Evolutionary conservation across 2,113 vertebrate species (phyloP), one percentile per base, ranked within the genome.

Genomic region (Sapayoa aenigma): DNA sequence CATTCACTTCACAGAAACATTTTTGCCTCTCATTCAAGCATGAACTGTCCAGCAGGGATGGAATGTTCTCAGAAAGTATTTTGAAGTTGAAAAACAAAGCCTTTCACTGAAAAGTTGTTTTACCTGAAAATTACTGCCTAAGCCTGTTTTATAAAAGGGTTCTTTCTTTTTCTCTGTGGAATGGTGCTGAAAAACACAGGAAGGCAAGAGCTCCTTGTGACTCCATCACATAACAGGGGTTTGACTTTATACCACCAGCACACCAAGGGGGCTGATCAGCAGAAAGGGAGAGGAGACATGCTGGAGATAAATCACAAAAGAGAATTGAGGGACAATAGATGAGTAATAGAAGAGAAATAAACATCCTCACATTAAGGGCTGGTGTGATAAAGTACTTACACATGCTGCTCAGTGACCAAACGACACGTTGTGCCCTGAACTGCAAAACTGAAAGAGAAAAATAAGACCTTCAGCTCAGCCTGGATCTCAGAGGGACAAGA

Each of bases 201-300:
- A 87, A 59, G 5, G 4, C 42, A 42, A 42, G 30, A 90, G n/a
- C 39, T 56, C 37, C 72, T 86, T 8, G 39, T 71, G 55, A 42
- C 55, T 59, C 22, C 33, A 6, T 4, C 5, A 0, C 16, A 28
- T 39, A 69, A 46, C 0, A 7, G 8, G 18, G 12, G 12, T 49
- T 72, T 94, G 60, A 78, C 14, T 52, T 52, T 20, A 24, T 15
- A 30, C 2, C 1, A 55, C 0, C 1, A 75, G 46, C 23, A 10
- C 25, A 47, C 3, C 39, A 55, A 44, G 46, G 27, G 23, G 23
- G 37, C 20, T 69, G 56, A 62, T 44, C 56, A 87, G 86, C 66
- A 44, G 44, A 33, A 8, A 23, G 62, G 27, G 23, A 31, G 33
- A 22, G 28, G 33, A 86, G 50, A 74, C 24, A 49, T 9, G 35